Evolutionary conservation across 2,888 invertebrate species (phyloP).

Genomic region (Eustalomyia histrio): DNA sequence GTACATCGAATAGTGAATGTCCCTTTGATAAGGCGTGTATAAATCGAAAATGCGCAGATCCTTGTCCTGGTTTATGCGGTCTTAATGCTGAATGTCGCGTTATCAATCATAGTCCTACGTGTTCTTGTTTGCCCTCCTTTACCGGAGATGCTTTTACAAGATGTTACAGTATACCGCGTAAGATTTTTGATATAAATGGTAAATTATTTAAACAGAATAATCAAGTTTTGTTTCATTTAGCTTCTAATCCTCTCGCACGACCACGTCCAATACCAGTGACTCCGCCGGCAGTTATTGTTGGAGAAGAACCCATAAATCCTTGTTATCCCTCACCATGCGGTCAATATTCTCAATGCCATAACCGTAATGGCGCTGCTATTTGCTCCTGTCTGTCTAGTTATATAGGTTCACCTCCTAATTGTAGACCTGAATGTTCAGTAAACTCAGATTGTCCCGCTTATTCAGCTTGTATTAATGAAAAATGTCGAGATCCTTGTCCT

Average conservation of each 20-base stretch:
- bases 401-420: constrained; percentile 83
- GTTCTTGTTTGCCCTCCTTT: constrained; percentile 81
- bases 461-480: constrained; percentile 84
- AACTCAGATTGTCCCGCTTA: constrained; percentile 81
- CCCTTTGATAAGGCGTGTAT: constrained; percentile 83
- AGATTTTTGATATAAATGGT: constrained; percentile 59
- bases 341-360: constrained; percentile 84
- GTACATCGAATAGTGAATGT: constrained; percentile 85
- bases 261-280: constrained; percentile 13
- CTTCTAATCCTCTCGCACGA: constrained; percentile 12
- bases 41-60: constrained; percentile 84
- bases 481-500: constrained; percentile 86
- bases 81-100: constrained; percentile 83
- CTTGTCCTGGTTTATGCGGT: constrained; percentile 84
- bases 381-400: constrained; percentile 83
- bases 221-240: constrained; percentile 41
- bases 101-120: constrained; percentile 85
- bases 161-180: constrained; percentile 79
- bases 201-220: neutral
- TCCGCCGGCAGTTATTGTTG: constrained; percentile 64
- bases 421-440: constrained; percentile 82
- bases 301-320: constrained; percentile 77
- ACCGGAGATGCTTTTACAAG: constrained; percentile 85
- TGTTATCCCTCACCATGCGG: constrained; percentile 85
- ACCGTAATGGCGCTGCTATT: constrained; percentile 82